Percentiles rank a stretch among this genome's conserved stretches.
These are phyloP conservation scores for Hyposmocoma kahamanoa DNA, from an alignment of 1,140 invertebrate genomes.

Conservation along the genomic window DNA sequence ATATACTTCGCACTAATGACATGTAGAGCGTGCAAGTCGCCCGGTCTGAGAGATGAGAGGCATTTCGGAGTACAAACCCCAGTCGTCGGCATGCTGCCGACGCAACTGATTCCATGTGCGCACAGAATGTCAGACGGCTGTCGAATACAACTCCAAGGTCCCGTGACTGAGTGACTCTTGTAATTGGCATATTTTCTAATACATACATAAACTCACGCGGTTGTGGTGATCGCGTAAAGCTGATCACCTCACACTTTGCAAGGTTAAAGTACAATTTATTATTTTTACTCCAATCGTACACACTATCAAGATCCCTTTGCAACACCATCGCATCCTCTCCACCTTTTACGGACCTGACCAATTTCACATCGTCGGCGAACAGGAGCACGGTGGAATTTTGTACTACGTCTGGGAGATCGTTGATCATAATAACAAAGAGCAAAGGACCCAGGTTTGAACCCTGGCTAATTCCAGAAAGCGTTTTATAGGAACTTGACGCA, in stretches of 20 bases:
- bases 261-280: background rate
- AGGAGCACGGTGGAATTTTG: background rate
- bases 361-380: background rate
- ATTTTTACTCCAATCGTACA: background rate
- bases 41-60: background rate
- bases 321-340: too few species aligned
- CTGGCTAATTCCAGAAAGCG: too few species aligned
- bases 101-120: background rate
- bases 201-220: background rate
- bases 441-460: background rate
- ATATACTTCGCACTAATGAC: too few species aligned
- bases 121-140: background rate
- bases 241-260: background rate
- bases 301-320: background rate
- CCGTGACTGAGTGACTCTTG: background rate
- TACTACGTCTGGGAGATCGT: background rate
- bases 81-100: background rate
- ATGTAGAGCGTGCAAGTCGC: background rate
- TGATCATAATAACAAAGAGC: background rate
- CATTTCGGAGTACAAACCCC: background rate
- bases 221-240: background rate
- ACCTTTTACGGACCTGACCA: too few species aligned
- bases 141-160: too few species aligned
- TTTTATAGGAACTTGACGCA: background rate
- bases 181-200: background rate